Evolutionary conservation across 2,888 invertebrate genomes (phyloP).

Genomic region (Acleris cristana): DNA sequence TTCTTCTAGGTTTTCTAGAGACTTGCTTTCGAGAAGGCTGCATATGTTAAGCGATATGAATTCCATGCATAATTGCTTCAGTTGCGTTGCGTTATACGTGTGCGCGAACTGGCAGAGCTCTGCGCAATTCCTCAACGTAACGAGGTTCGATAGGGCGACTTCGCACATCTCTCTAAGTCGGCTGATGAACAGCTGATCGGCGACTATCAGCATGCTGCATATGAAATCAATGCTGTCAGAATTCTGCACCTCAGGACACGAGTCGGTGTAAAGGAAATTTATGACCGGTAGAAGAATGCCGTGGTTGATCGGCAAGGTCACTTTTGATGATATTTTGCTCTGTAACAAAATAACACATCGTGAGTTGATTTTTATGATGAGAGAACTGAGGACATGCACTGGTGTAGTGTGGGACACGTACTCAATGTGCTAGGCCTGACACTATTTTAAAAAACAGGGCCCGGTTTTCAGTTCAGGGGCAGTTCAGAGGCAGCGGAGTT

Average conservation of each 20-base stretch:
- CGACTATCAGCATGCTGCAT: slow-evolving; percentile 89
- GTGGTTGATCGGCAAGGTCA: slow-evolving; percentile 85
- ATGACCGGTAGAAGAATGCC: slow-evolving; percentile 86
- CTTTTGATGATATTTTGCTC: slow-evolving; percentile 77
- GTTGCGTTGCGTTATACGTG: slow-evolving; percentile 89
- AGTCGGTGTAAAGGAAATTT: slow-evolving; percentile 90
- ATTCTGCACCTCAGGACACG: slow-evolving; percentile 82
- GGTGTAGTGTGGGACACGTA: too few relatives aligned
- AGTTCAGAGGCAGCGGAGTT: too few relatives aligned
- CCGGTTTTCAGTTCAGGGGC: too few relatives aligned
- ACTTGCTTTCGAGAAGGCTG: slow-evolving; percentile 87
- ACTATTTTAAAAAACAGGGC: too few relatives aligned
- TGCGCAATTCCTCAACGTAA: slow-evolving; percentile 89
- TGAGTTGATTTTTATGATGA: too few relatives aligned
- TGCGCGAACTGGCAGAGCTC: slow-evolving; percentile 90
- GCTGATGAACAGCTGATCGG: slow-evolving; percentile 91
- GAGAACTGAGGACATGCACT: too few relatives aligned
- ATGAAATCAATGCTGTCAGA: slow-evolving; percentile 88
- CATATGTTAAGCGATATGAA: slow-evolving; percentile 90
- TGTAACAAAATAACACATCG: slow-evolving; percentile 56
- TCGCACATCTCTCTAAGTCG: slow-evolving; percentile 89
- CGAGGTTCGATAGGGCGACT: slow-evolving; percentile 84
- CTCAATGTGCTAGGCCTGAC: too few relatives aligned
- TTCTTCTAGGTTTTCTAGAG: slow-evolving; percentile 86
- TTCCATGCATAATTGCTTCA: slow-evolving; percentile 89